Evolutionary conservation across 2,888 invertebrate genomes (phyloP).

Genomic region (Gymnosoma rotundatum): DNA sequence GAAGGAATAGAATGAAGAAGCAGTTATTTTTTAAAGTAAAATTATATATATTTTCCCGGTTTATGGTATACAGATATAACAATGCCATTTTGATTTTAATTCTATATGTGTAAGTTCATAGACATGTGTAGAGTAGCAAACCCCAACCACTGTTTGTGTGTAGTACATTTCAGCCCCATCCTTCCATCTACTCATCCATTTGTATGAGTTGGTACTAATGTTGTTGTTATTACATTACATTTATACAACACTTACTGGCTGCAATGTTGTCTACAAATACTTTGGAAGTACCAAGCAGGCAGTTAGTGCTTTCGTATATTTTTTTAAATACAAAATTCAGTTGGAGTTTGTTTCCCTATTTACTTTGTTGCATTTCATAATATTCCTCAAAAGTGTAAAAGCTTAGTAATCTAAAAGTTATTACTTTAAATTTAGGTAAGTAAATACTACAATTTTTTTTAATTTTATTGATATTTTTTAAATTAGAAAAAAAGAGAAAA

Average conservation of each 20-base stretch:
- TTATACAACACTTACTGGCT: slow-evolving; percentile 61
- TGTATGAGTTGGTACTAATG: neutral
- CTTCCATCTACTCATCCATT: slow-evolving; percentile 23
- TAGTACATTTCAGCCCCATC: neutral
- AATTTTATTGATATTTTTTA: neutral
- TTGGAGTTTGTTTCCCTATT: slow-evolving; percentile 71
- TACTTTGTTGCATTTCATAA: slow-evolving; percentile 68
- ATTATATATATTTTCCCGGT: slow-evolving; percentile 52
- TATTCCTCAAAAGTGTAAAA: slow-evolving; percentile 53
- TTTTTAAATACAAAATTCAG: slow-evolving; percentile 66
- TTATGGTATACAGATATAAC: slow-evolving; percentile 47
- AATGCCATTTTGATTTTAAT: slow-evolving; percentile 53
- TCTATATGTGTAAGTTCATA: neutral
- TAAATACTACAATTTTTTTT: neutral
- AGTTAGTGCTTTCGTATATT: slow-evolving; percentile 63
- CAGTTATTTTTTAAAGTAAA: neutral
- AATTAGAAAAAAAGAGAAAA: neutral
- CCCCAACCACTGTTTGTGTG: slow-evolving; percentile 26
- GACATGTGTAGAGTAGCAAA: neutral
- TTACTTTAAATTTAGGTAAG: slow-evolving; percentile 37
- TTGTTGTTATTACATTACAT: slow-evolving; percentile 45
- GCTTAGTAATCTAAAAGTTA: slow-evolving; percentile 27
- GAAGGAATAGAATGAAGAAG: slow-evolving; percentile 28
- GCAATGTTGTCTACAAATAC: slow-evolving; percentile 47
- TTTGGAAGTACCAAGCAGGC: slow-evolving; percentile 51